Base-by-base conservation (phyloP, 2,113 vertebrate genomes). In the Grantiella picta region DNA sequence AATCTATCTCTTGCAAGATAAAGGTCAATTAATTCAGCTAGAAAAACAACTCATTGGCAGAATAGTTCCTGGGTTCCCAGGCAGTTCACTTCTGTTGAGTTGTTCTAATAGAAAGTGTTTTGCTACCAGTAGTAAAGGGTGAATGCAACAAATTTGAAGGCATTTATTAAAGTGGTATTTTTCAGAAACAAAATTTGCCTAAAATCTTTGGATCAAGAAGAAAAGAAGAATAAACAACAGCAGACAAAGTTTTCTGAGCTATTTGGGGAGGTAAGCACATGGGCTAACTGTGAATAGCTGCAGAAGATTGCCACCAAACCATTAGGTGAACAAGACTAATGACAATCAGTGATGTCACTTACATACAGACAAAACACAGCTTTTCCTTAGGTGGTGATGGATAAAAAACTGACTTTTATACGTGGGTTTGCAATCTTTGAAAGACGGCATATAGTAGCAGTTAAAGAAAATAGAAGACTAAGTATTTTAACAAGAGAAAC, bases 351-450 rank as follows among this genome's bases (percentile, higher is more conserved):
- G 21, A 40, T 36, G 9, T 35, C 14, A 21, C 5, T 24, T 15
- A 53, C 4, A 59, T 17, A 6, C 11, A 82, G 68, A 12, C 16
- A 64, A 72, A 95, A 59, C 29, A n/a, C 10, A 86, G 5, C 2
- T 15, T 2, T 57, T 89, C 80, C 13, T 21, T 31, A 6, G 19
- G 17, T n/a, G 9, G 3, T 54, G 33, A 18, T 47, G 23, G 2
- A 8, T 49, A 53, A 56, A 38, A 29, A 83, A 50, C 6, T 18
- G 5, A 24, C 21, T 59, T 22, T 28, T 40, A 28, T 5, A 23
- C 0, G 1, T 2, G n/a, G 5, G 10, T 8, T 7, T 68, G 9
- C 36, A 81, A 28, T 54, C n/a, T 59, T 53, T 35, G 21, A 49
- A 13, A 33, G 6, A 42, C 24, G 19, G 28, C 15, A 40, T 40